phyloP scores from a whole-genome alignment of 2,113 vertebrate genomes.

The Platichthys flesus region DNA sequence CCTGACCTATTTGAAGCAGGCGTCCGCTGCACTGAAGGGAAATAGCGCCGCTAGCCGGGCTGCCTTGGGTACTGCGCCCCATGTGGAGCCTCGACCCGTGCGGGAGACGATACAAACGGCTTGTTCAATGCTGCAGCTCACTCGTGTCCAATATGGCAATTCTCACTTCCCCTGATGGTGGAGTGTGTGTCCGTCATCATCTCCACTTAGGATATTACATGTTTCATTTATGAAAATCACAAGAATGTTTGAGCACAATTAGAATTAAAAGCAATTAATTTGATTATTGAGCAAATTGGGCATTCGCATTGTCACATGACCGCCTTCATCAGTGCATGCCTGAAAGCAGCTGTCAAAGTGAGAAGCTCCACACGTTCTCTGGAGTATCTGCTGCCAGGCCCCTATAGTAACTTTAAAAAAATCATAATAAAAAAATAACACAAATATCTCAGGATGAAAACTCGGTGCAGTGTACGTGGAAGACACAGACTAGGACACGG shows the following conservation, averaged over 20 bases:
- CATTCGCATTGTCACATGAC: too few relatives aligned
- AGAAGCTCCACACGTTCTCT: too few relatives aligned
- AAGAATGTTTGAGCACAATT: not conserved
- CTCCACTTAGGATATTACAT: not conserved
- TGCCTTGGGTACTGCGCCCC: slow-evolving; percentile 23
- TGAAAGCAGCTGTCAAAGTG: too few relatives aligned
- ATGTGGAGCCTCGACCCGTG: not conserved
- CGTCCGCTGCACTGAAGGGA: slow-evolving; percentile 64
- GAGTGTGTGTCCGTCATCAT: not conserved
- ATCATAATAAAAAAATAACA: too few relatives aligned
- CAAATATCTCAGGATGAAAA: too few relatives aligned
- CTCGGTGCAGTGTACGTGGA: too few relatives aligned
- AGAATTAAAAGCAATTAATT: not conserved
- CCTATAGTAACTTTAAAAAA: too few relatives aligned
- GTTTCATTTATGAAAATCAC: not conserved
- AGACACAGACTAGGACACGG: too few relatives aligned
- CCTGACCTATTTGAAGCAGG: slow-evolving; percentile 70
- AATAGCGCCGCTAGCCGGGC: slow-evolving; percentile 74
- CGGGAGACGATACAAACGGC: slow-evolving; percentile 22
- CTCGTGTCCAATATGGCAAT: not conserved
- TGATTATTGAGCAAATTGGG: too few relatives aligned
- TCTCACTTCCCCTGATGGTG: not conserved
- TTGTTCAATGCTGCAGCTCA: slow-evolving; percentile 3
- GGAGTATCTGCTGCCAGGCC: too few relatives aligned
- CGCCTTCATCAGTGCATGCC: too few relatives aligned